These are phyloP conservation scores for Mythimna albipuncta DNA, from an alignment of 2,888 invertebrate genomes.

Conservation along the genomic window DNA sequence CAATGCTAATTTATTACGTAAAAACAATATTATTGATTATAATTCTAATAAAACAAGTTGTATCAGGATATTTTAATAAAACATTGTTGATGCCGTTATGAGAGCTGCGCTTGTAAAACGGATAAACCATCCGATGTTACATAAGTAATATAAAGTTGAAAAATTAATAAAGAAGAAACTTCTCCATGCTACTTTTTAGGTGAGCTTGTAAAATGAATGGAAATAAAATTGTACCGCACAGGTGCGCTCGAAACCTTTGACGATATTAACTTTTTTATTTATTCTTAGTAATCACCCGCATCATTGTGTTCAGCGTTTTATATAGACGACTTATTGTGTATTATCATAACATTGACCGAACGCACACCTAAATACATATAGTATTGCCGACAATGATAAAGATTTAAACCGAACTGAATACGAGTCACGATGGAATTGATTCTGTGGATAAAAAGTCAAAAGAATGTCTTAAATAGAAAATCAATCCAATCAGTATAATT, in stretches of 20 bases:
- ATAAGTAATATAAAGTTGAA: constrained; percentile 90
- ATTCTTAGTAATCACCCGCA: constrained; percentile 77
- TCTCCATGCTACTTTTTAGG: constrained; percentile 88
- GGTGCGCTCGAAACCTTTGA: constrained; percentile 89
- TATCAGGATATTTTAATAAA: constrained; percentile 57
- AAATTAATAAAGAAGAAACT: constrained; percentile 91
- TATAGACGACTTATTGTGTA: constrained; percentile 52
- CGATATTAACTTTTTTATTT: constrained; percentile 89
- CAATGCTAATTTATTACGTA: constrained; percentile 43
- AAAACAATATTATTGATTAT: constrained; percentile 55
- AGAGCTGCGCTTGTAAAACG: constrained; percentile 72
- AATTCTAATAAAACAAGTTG: constrained; percentile 38
- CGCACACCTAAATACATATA: constrained; percentile 51
- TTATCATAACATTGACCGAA: constrained; percentile 51
- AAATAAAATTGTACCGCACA: constrained; percentile 90
- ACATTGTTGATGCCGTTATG: constrained; percentile 63
- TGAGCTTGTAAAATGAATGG: constrained; percentile 90
- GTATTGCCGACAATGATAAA: constrained; percentile 63
- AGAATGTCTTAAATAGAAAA: constrained; percentile 83
- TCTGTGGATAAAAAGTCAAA: constrained; percentile 71
- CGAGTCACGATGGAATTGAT: constrained; percentile 81
- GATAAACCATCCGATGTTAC: constrained; percentile 85
- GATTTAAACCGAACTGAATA: constrained; percentile 76
- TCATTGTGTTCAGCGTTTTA: constrained; percentile 69
- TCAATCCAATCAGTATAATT: constrained; percentile 86